These are phyloP conservation scores for Bostrychus sinensis DNA, from an alignment of 2,113 vertebrate genomes.

Conservation along the genomic window DNA sequence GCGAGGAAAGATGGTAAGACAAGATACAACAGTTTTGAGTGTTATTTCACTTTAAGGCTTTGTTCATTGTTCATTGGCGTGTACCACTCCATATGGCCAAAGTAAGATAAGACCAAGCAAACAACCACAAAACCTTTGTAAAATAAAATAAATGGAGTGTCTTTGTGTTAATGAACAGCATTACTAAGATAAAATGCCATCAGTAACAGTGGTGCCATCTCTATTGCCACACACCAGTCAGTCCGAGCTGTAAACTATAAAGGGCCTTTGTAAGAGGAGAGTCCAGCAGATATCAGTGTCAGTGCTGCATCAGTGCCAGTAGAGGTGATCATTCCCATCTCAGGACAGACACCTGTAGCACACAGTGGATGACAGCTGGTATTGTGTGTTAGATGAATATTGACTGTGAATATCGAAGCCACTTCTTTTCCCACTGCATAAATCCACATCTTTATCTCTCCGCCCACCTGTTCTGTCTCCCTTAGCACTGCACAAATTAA, in stretches of 20 bases:
- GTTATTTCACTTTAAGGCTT: neutral
- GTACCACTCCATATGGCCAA: neutral
- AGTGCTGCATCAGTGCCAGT: slow-evolving; percentile 25
- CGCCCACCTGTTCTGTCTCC: slow-evolving; percentile 41
- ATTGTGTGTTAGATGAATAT: slow-evolving; percentile 15
- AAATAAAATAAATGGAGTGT: neutral
- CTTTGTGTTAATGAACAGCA: neutral
- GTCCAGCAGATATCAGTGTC: slow-evolving; percentile 17
- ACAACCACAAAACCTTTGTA: neutral
- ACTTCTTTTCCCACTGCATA: slow-evolving; percentile 1
- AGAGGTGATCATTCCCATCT: neutral
- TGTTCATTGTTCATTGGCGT: neutral
- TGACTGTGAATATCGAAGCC: slow-evolving; percentile 4
- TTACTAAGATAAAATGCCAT: slow-evolving; percentile 13
- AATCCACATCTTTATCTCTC: slow-evolving; percentile 29
- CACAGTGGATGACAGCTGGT: neutral
- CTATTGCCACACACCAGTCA: slow-evolving; percentile 38
- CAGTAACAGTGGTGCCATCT: slow-evolving; percentile 34
- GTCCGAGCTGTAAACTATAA: slow-evolving; percentile 29
- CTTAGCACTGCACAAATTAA: slow-evolving; percentile 26
- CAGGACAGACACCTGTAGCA: slow-evolving; percentile 5
- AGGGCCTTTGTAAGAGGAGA: slow-evolving; percentile 47
- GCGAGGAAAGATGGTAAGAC: slow-evolving; percentile 93
- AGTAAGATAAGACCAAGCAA: neutral
- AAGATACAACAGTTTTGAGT: neutral